phyloP scores from a whole-genome alignment of 2,888 invertebrate species.

The Dolomedes plantarius region DNA sequence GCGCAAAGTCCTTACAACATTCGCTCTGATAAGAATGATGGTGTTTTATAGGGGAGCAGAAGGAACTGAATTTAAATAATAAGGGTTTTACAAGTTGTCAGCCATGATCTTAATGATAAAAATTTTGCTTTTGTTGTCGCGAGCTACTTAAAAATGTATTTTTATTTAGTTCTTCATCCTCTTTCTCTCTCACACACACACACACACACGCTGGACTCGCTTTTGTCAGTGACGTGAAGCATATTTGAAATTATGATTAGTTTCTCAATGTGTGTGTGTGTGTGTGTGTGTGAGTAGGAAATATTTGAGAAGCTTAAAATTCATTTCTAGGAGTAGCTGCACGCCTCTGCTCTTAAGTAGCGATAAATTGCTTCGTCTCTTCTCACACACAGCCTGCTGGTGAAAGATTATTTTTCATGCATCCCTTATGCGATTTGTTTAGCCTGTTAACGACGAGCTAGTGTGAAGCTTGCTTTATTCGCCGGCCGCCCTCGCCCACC shows the following conservation, averaged over 20 bases:
- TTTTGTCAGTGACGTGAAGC: conserved; percentile 59
- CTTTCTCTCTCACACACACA: neutral
- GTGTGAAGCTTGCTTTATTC: conserved; percentile 10
- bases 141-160: conserved; percentile 63
- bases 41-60: conserved; percentile 51
- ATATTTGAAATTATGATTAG: conserved; percentile 71
- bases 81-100: conserved; percentile 71
- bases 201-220: too few species aligned
- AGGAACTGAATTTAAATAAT: conserved; percentile 71
- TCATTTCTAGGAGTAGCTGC: conserved; percentile 51
- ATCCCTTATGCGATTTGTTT: conserved; percentile 57
- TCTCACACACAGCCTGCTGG: conserved; percentile 12
- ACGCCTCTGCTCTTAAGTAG: conserved; percentile 55
- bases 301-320: conserved; percentile 61
- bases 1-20: conserved; percentile 15
- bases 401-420: conserved; percentile 59
- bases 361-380: conserved; percentile 56
- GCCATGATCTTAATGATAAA: conserved; percentile 68
- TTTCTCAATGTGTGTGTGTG: conserved; percentile 29
- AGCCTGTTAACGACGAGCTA: conserved; percentile 25
- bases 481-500: too few species aligned
- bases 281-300: conserved; percentile 33
- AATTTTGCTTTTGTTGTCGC: conserved; percentile 66
- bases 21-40: conserved; percentile 47
- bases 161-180: conserved; percentile 47